A percentile compares a stretch with the other conserved stretches of the same genome.
phyloP scores from a whole-genome alignment of 2,888 invertebrate genomes.

The Dorcus parallelipipedus region DNA sequence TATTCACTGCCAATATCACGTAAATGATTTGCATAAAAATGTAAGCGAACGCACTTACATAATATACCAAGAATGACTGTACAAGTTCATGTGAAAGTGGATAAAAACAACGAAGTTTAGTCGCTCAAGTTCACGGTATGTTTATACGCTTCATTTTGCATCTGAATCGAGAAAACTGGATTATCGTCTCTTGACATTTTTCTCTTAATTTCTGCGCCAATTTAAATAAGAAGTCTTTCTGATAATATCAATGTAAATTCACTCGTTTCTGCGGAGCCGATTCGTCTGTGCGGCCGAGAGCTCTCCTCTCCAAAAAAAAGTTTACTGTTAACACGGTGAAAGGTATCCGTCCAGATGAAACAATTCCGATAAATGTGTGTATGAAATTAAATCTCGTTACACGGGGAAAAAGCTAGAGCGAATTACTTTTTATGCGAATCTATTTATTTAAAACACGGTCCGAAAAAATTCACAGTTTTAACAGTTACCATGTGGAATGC shows the following conservation, averaged over 20 bases:
- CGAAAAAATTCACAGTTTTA: background rate
- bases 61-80: conserved; percentile 29
- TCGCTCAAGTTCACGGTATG: conserved; percentile 20
- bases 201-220: background rate
- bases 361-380: background rate
- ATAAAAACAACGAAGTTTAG: conserved; percentile 17
- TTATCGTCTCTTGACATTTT: background rate
- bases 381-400: background rate
- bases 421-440: background rate
- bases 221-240: no score
- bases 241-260: no score
- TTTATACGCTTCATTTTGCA: conserved; percentile 16
- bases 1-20: conserved; percentile 30
- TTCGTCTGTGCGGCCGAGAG: no score
- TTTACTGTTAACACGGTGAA: no score
- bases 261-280: no score
- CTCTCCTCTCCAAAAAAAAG: no score
- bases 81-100: conserved; percentile 25
- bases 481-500: background rate
- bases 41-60: conserved; percentile 31
- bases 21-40: conserved; percentile 35
- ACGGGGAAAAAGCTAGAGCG: background rate
- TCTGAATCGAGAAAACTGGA: background rate
- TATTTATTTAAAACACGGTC: background rate
- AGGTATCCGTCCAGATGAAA: no score